Evolutionary conservation across 2,797 vertebrate genomes (phyloP).

Genomic region (Zalophus californianus): DNA sequence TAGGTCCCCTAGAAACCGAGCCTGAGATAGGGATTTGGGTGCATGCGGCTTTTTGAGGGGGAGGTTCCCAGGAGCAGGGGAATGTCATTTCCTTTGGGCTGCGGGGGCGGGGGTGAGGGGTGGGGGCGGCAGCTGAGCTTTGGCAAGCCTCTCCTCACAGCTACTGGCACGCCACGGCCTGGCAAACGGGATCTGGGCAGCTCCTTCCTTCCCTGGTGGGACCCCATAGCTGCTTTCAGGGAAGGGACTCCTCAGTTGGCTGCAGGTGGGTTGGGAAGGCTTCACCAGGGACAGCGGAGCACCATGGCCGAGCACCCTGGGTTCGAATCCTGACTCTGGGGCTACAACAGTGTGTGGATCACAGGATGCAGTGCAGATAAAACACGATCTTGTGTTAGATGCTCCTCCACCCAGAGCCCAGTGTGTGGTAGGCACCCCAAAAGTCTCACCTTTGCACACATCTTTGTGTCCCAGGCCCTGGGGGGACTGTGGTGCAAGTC

Average conservation of each 20-base stretch:
- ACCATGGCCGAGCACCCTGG: not conserved
- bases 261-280: accelerated
- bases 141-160: not conserved
- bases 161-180: not conserved
- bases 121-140: not conserved
- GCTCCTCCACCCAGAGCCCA: not conserved
- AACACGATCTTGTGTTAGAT: not conserved
- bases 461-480: not conserved
- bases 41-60: not conserved
- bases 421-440: not conserved
- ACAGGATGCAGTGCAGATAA: accelerated
- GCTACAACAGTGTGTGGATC: not conserved
- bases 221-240: not conserved
- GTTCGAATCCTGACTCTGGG: not conserved
- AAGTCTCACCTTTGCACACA: not conserved
- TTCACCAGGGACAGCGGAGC: accelerated
- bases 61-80: not conserved
- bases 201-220: not conserved
- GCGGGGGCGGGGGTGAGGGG: too few relatives aligned
- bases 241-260: not conserved
- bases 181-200: not conserved
- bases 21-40: not conserved
- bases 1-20: not conserved
- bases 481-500: not conserved
- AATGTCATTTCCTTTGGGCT: not conserved